Conservation (phyloP, 2,888 invertebrate species). For the Thereva unica region DNA sequence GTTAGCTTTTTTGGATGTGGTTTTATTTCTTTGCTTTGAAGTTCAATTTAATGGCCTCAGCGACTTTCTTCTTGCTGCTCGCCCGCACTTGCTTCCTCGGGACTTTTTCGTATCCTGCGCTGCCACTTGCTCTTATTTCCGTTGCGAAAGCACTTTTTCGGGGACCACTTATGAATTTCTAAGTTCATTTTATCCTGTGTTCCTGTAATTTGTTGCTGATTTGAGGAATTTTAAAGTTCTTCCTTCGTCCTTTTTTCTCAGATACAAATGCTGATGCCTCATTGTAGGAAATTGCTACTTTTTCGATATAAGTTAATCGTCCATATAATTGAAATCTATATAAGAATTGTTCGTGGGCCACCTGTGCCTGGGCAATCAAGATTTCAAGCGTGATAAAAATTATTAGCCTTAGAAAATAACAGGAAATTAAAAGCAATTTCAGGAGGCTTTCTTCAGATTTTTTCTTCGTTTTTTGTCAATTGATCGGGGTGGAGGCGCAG, state of each 20-base stretch:
- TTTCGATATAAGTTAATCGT: slow-evolving; percentile 41
- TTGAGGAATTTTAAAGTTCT: slow-evolving; percentile 42
- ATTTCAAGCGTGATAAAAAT: slow-evolving; percentile 8
- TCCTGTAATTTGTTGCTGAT: slow-evolving; percentile 41
- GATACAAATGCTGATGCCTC: slow-evolving; percentile 17
- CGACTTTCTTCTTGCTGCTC: slow-evolving; percentile 13
- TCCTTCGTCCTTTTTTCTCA: slow-evolving; percentile 14
- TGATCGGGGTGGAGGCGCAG: no score
- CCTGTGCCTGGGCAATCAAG: slow-evolving; percentile 19
- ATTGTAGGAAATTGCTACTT: slow-evolving; percentile 30
- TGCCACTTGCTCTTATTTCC: slow-evolving; percentile 29
- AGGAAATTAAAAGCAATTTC: slow-evolving; percentile 10
- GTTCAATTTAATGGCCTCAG: slow-evolving; percentile 36
- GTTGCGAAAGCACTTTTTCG: slow-evolving; percentile 25
- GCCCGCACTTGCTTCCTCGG: slow-evolving; percentile 7
- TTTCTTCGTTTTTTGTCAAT: not conserved
- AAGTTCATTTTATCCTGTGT: slow-evolving; percentile 41
- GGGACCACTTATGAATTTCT: slow-evolving; percentile 41
- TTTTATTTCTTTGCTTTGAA: slow-evolving; percentile 41
- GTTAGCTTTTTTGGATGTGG: slow-evolving; percentile 32
- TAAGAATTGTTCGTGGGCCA: slow-evolving; percentile 22
- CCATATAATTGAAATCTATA: slow-evolving; percentile 41
- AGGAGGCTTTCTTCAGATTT: not conserved
- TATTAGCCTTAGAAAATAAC: not conserved
- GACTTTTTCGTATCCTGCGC: not conserved